These are phyloP conservation scores for Chymomyza amoena DNA, from an alignment of 2,888 invertebrate species.

Conservation along the genomic window DNA sequence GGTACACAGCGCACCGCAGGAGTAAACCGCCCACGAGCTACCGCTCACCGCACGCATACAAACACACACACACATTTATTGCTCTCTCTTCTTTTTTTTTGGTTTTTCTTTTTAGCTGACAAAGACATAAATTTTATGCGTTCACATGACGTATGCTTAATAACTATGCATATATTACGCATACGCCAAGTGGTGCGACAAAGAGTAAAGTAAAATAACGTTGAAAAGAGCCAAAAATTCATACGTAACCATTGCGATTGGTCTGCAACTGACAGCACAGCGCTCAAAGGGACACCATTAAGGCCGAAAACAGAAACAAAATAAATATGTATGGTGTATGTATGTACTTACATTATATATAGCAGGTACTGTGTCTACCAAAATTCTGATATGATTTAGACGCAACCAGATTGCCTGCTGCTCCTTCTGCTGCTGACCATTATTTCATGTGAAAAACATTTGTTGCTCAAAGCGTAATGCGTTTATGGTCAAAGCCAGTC, in stretches of 20 bases:
- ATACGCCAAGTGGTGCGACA: conserved; percentile 37
- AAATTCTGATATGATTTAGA: neutral
- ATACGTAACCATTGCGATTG: neutral
- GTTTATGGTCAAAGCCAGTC: conserved; percentile 35
- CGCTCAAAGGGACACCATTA: neutral
- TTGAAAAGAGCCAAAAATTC: neutral
- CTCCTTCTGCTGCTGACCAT: conserved; percentile 56
- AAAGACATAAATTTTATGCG: conserved; percentile 31
- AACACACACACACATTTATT: neutral
- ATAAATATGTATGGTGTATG: no score
- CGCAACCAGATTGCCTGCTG: conserved; percentile 4
- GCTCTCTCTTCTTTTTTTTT: neutral
- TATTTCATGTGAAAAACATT: conserved; percentile 54
- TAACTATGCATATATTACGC: conserved; percentile 46
- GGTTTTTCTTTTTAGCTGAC: conserved; percentile 24
- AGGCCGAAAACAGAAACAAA: neutral
- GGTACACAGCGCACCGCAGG: neutral
- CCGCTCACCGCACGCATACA: conserved; percentile 21
- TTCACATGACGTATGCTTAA: conserved; percentile 59
- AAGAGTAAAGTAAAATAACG: neutral
- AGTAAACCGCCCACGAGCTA: neutral
- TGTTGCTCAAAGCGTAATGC: conserved; percentile 45
- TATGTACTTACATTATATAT: no score
- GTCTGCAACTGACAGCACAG: conserved; percentile 36
- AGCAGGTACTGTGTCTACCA: conserved; percentile 19